Percentiles rank a stretch among this genome's conserved stretches.
These are phyloP conservation scores for Entomyzon cyanotis DNA, from an alignment of 2,113 vertebrate species.

Conservation along the genomic window DNA sequence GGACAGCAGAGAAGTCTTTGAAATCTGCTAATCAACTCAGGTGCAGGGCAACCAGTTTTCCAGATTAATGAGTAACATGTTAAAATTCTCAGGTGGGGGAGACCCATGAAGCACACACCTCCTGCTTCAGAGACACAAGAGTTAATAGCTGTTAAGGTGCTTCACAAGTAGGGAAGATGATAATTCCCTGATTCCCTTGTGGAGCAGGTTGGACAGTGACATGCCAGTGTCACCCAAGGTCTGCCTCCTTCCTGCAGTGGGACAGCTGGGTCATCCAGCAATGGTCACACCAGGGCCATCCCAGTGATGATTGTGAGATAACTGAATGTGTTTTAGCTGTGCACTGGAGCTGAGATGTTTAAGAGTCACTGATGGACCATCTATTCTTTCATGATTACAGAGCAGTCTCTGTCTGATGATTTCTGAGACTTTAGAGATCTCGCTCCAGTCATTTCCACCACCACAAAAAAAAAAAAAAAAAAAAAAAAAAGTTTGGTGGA, in stretches of 20 bases:
- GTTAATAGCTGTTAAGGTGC: background rate
- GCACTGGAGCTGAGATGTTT: background rate
- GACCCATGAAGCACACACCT: background rate
- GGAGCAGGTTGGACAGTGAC: background rate
- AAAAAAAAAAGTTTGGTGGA: too few species aligned
- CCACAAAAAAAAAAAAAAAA: too few species aligned
- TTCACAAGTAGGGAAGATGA: background rate
- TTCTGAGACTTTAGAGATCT: background rate
- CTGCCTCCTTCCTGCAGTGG: background rate
- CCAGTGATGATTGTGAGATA: background rate
- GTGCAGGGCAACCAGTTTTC: background rate
- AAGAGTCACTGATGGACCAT: background rate
- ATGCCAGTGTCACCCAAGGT: rapidly evolving
- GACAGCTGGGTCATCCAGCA: background rate
- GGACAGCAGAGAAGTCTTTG: background rate
- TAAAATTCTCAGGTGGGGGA: background rate
- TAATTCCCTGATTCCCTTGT: rapidly evolving
- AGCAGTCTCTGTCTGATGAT: background rate
- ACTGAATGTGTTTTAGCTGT: background rate
- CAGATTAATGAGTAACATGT: background rate
- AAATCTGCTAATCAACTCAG: background rate
- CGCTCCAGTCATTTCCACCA: background rate
- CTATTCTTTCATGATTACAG: background rate
- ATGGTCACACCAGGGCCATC: background rate
- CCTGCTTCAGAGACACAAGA: background rate